phyloP scores from a whole-genome alignment of 2,888 invertebrate genomes.

The Pyrochroa serraticornis region DNA sequence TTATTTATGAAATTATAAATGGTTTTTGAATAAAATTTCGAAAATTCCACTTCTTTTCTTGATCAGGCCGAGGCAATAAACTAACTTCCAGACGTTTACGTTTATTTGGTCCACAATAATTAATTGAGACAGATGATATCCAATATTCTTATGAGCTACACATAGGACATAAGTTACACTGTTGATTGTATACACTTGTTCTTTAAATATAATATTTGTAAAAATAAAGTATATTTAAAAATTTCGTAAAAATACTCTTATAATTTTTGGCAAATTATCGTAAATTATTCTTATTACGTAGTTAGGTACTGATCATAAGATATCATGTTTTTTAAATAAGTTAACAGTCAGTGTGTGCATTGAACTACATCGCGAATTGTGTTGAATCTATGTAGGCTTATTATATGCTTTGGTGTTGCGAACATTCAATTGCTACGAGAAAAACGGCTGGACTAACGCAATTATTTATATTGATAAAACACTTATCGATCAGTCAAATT shows the following conservation, averaged over 20 bases:
- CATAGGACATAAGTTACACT: slow-evolving; percentile 23
- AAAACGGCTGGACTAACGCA: not conserved
- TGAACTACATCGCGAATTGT: slow-evolving; percentile 16
- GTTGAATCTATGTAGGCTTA: slow-evolving; percentile 16
- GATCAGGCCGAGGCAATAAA: not conserved
- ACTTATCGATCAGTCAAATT: no score
- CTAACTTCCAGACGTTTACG: slow-evolving; percentile 5
- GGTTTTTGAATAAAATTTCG: slow-evolving; percentile 40
- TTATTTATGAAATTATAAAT: slow-evolving; percentile 30
- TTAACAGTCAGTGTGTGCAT: slow-evolving; percentile 13
- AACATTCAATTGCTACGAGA: no score
- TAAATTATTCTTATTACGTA: slow-evolving; percentile 11
- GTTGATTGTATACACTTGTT: slow-evolving; percentile 23
- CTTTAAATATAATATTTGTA: slow-evolving; percentile 27
- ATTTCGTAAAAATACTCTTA: slow-evolving; percentile 25
- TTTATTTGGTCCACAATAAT: slow-evolving; percentile 39
- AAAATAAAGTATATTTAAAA: slow-evolving; percentile 25
- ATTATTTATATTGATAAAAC: not conserved
- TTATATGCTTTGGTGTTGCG: not conserved
- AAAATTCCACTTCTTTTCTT: slow-evolving; percentile 4
- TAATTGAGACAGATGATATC: slow-evolving; percentile 31
- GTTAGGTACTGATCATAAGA: slow-evolving; percentile 27
- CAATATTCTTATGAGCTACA: slow-evolving; percentile 18
- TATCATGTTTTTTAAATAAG: not conserved
- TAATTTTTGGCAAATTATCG: slow-evolving; percentile 21